phyloP scores from a whole-genome alignment of 2,113 vertebrate species.

The Bothrops jararaca region DNA sequence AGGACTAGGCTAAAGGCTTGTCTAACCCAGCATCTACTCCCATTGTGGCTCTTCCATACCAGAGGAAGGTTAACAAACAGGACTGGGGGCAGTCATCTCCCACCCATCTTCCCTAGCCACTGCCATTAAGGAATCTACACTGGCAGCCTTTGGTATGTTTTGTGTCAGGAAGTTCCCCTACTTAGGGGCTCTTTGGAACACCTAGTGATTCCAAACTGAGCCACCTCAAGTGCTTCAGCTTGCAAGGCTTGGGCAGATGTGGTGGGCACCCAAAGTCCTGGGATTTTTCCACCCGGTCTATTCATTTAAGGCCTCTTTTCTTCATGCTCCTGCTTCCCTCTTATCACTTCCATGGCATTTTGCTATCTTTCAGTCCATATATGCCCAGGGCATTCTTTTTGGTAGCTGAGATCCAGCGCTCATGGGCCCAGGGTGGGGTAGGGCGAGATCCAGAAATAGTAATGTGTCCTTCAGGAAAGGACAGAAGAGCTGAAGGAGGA shows the following conservation, averaged over 20 bases:
- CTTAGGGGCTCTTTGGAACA: background rate
- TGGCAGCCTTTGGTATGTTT: background rate
- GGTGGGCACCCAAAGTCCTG: background rate
- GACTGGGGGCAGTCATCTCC: too few species aligned
- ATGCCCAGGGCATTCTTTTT: background rate
- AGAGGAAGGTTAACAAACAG: background rate
- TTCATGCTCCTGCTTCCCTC: background rate
- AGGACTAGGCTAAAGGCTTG: background rate
- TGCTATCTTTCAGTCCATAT: background rate
- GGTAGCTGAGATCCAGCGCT: background rate
- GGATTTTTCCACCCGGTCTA: background rate
- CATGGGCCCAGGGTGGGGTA: background rate
- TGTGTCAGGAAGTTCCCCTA: background rate
- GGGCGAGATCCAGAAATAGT: conserved; percentile 26
- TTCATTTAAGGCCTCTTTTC: too few species aligned
- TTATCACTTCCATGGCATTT: background rate
- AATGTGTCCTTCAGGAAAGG: conserved; percentile 25
- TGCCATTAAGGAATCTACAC: too few species aligned
- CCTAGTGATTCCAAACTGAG: background rate
- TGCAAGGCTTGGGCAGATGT: background rate
- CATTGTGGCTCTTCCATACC: too few species aligned
- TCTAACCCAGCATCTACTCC: background rate
- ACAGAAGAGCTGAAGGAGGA: background rate
- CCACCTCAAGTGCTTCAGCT: background rate
- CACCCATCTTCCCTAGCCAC: background rate